A percentile compares a stretch with the other conserved stretches of the same genome.
Evolutionary conservation across 2,888 invertebrate genomes (phyloP).

Genomic region (Nemurella pictetii): DNA sequence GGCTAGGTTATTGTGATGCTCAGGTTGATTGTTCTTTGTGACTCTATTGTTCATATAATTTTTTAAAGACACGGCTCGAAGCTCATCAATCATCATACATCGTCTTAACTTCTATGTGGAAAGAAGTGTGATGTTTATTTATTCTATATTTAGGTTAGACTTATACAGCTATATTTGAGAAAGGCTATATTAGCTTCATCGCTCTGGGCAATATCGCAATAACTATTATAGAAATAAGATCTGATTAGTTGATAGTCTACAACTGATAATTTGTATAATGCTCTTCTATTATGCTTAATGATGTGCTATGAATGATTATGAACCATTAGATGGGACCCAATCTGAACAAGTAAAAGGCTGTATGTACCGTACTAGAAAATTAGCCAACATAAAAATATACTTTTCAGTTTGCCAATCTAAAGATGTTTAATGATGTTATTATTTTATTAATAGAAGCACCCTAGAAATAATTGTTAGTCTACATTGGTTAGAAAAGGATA

Average conservation of each 20-base stretch:
- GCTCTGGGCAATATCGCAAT: background rate
- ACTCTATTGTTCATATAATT: background rate
- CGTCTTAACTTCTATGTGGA: background rate
- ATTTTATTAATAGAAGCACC: background rate
- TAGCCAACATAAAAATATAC: background rate
- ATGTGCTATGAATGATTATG: background rate
- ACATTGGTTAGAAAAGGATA: background rate
- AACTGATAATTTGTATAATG: background rate
- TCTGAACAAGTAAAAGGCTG: background rate
- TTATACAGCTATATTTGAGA: background rate
- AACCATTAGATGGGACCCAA: background rate
- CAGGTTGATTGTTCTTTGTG: background rate
- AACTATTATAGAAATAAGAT: background rate
- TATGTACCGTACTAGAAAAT: background rate
- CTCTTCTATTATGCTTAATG: background rate
- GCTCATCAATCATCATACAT: background rate
- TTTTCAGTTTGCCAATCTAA: background rate
- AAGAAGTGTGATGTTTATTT: background rate
- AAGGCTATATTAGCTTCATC: background rate
- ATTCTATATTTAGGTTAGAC: background rate
- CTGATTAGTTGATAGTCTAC: background rate
- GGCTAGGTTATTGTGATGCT: background rate
- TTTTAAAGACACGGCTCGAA: background rate
- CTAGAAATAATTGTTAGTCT: background rate
- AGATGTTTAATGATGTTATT: background rate